A percentile compares a stretch with the other conserved stretches of the same genome.
Conservation (phyloP, 2,113 vertebrate species). For the Cottus gobio region DNA sequence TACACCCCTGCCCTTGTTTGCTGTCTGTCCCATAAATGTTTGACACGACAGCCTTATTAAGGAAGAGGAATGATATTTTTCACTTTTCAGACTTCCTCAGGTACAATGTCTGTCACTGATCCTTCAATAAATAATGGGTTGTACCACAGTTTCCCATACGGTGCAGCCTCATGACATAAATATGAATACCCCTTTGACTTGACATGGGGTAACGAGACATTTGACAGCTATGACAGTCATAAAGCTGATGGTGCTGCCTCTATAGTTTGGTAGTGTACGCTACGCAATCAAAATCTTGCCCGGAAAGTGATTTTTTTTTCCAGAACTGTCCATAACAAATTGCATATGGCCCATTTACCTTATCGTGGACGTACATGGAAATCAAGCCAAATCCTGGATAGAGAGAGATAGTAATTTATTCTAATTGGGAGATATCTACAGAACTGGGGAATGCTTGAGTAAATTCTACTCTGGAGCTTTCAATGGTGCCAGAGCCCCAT, state of each 20-base stretch:
- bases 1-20: conserved; percentile 66
- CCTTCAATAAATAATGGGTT: conserved; percentile 77
- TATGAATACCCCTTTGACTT: conserved; percentile 75
- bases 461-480: conserved; percentile 65
- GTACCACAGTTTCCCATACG: conserved; percentile 56
- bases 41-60: conserved; percentile 78
- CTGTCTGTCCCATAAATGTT: conserved; percentile 76
- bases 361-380: conserved; percentile 33
- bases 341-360: neutral
- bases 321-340: conserved; percentile 44
- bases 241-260: conserved; percentile 62
- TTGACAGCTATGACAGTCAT: conserved; percentile 72
- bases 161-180: conserved; percentile 70
- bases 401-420: conserved; percentile 66
- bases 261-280: conserved; percentile 57
- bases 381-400: conserved; percentile 44
- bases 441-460: conserved; percentile 34
- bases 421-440: conserved; percentile 74
- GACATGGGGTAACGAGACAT: conserved; percentile 75
- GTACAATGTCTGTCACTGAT: conserved; percentile 72
- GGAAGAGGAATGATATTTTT: conserved; percentile 65
- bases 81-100: conserved; percentile 67
- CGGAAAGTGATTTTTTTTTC: conserved; percentile 34
- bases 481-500: conserved; percentile 67
- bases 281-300: conserved; percentile 59